phyloP scores from a whole-genome alignment of 2,888 invertebrate genomes.

The Micoletzkya japonica region DNA sequence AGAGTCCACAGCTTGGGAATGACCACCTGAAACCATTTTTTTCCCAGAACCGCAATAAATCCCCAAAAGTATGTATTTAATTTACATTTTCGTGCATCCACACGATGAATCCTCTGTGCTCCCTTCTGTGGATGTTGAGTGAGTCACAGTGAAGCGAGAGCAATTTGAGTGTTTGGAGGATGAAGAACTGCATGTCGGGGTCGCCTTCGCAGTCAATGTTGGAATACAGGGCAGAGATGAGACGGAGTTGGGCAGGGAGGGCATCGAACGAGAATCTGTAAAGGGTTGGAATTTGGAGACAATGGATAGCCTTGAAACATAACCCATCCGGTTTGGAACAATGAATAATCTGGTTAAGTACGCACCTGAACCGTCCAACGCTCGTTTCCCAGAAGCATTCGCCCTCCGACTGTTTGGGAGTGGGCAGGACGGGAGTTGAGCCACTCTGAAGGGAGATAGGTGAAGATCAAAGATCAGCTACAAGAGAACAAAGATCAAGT shows the following conservation, averaged over 20 bases:
- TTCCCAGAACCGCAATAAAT: no score
- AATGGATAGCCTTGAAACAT: not conserved
- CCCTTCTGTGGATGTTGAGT: constrained; percentile 81
- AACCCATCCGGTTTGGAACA: not conserved
- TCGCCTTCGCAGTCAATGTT: constrained; percentile 70
- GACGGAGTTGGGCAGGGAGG: constrained; percentile 86
- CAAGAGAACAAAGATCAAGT: not conserved
- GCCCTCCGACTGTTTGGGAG: constrained; percentile 14
- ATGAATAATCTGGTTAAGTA: not conserved
- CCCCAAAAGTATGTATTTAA: constrained; percentile 79
- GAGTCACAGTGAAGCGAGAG: constrained; percentile 91
- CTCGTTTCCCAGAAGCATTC: constrained; percentile 83
- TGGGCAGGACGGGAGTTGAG: constrained; percentile 7
- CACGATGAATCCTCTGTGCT: constrained; percentile 78
- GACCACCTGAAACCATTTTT: constrained; percentile 75
- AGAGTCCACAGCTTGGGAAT: constrained; percentile 78
- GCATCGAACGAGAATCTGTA: constrained; percentile 82
- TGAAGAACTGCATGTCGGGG: constrained; percentile 88
- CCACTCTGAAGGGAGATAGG: constrained; percentile 1
- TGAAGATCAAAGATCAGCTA: not conserved
- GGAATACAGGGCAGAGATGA: constrained; percentile 79
- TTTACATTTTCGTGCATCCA: constrained; percentile 24
- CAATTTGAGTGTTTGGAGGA: constrained; percentile 86
- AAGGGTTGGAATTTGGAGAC: not conserved
- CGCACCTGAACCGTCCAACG: constrained; percentile 77